Base-by-base conservation (phyloP, 2,888 invertebrate species). In the Odontothrips loti region DNA sequence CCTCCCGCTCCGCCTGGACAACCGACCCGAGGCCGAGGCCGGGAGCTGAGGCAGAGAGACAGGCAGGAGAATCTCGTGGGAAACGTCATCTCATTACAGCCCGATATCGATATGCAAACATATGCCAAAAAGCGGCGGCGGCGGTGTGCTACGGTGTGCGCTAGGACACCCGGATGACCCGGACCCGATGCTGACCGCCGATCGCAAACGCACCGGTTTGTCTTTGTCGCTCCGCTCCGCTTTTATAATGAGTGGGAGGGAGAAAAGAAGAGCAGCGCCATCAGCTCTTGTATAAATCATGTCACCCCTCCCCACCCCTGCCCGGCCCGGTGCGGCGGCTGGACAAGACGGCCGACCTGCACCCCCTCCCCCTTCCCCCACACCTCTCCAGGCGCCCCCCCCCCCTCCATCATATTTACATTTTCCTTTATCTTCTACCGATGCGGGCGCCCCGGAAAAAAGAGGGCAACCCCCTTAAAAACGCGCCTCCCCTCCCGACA, bases 281-380 rank as follows among this genome's bases (percentile, higher is more conserved):
- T 43, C 34, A 43, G 34, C 68, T 75, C 68, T 23, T 75, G 68
- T 75, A 75, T 75, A 75, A 75, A 75, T 75, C 68, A 75, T 75
- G 58, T 58, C 20, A 17, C 20, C 20, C 34, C 34, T 43, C 34
- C 34, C 34, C 34, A 43, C 68, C 27, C 68, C 12, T 23, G 68
- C 1, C 23, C 68, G 27, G 68, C 23, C 27, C 68, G 68, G 68
- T 27, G 23, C 0, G 68, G n/a, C n/a, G 58, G 58, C 58, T 20
- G 20, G 51, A 20, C 51, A 12, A 51, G 51, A 20, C 51, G 51
- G 1, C 68, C 68, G n/a, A n/a, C n/a, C n/a, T n/a, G n/a, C 68
- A 23, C 23, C 6, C 68, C 23, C 6, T 1, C 68, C 23, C 68
- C 23, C 23, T 23, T 4, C 23, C 0, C 68, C 68, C 68, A 0